Conservation (phyloP, 2,888 invertebrate genomes). For the Trachelus troglodyta region DNA sequence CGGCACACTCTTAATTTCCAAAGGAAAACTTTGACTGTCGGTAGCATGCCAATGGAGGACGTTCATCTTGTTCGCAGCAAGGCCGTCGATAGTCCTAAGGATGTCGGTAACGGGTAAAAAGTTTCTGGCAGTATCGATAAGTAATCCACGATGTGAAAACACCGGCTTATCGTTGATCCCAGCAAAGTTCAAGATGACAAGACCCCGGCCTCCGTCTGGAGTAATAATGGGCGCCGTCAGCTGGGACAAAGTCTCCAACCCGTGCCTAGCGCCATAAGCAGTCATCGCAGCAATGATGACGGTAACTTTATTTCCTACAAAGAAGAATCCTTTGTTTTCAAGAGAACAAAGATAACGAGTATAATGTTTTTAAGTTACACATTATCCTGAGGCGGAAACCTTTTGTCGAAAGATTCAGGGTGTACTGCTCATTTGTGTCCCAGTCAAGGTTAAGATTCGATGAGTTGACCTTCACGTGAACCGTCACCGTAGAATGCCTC, state of each 20-base stretch:
- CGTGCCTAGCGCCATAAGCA: constrained; percentile 81
- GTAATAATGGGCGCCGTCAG: constrained; percentile 67
- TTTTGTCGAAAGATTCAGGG: constrained; percentile 71
- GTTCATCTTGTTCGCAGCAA: constrained; percentile 91
- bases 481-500: constrained; percentile 69
- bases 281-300: constrained; percentile 72
- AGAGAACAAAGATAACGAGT: background rate
- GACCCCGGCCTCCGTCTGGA: constrained; percentile 63
- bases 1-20: constrained; percentile 80
- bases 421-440: constrained; percentile 79
- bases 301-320: constrained; percentile 67
- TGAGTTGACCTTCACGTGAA: constrained; percentile 70
- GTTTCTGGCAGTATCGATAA: constrained; percentile 91
- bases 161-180: constrained; percentile 82
- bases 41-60: constrained; percentile 94
- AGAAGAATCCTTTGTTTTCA: constrained; percentile 11
- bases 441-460: constrained; percentile 70
- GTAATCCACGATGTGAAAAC: constrained; percentile 86
- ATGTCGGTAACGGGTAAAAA: constrained; percentile 80
- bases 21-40: constrained; percentile 93
- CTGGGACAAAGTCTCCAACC: constrained; percentile 81
- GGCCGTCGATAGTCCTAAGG: constrained; percentile 81
- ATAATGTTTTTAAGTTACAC: background rate
- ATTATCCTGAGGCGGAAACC: constrained; percentile 57
- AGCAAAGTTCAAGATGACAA: constrained; percentile 74